phyloP scores from a whole-genome alignment of 2,797 vertebrate genomes.

The Catamblyrhynchus diadema region DNA sequence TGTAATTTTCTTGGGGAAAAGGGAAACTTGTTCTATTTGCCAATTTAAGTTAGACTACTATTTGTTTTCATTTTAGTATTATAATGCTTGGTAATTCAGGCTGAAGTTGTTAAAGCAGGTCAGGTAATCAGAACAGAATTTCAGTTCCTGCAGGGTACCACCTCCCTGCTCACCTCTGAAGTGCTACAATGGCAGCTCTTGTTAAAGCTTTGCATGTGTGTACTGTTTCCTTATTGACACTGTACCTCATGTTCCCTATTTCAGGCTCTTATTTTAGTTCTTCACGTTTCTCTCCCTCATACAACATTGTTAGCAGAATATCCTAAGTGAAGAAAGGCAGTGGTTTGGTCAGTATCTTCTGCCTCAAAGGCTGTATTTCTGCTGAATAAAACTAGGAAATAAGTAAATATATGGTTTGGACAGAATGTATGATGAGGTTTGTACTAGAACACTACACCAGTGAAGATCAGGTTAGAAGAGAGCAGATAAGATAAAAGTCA shows the following conservation, averaged over 20 bases:
- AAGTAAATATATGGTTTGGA: not conserved
- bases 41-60: not conserved
- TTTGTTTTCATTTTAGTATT: not conserved
- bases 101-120: not conserved
- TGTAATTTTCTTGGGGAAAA: not conserved
- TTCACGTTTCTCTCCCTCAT: not conserved
- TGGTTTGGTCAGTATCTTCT: not conserved
- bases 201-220: not conserved
- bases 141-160: not conserved
- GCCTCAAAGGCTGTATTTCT: not conserved
- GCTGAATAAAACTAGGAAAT: not conserved
- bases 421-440: not conserved
- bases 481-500: not conserved
- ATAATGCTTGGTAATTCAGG: not conserved
- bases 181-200: rapidly evolving
- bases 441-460: not conserved
- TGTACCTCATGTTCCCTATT: not conserved
- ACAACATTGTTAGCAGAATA: not conserved
- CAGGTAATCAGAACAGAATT: not conserved
- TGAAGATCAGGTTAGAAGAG: not conserved
- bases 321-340: not conserved
- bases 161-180: not conserved
- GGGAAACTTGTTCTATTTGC: not conserved
- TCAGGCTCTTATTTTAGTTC: not conserved
- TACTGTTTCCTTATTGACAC: not conserved